Base-by-base conservation (phyloP, 2,888 invertebrate species). In the Melikaiella ostensackeni region DNA sequence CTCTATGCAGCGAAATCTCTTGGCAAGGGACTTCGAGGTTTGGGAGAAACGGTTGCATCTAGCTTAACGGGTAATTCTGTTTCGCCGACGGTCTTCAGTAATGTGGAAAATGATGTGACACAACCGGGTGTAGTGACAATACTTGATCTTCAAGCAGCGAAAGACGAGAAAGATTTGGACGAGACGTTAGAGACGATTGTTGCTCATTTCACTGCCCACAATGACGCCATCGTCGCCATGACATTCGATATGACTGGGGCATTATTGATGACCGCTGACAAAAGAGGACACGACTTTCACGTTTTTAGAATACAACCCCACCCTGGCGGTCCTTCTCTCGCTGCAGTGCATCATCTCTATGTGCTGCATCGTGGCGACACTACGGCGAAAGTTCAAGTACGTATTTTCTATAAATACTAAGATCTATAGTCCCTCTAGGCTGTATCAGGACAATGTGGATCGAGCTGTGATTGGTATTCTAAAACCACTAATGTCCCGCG, bases 351-450 rank as follows among this genome's bases (percentile, higher is more conserved):
- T 90, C 99, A 99, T 92, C 93, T 99, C 59, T 99, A 99, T 90
- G 96, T 98, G 46, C 92, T 99, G 81, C 98, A 98, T 91, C 93
- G 99, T 61, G 99, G 99, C 6, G 99, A 98, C 88, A 99, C 99
- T 0, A 97, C 97, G 63, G 98, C 99, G 74, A 97, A 96, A 94
- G 98, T 98, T 76, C 96, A 96, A 92, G 94, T 94, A 82, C 27
- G 73, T 24, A 42, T 46, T 66, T 42, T 42, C 42, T 42, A 42
- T 3, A 16, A 13, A 16, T 42, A 7, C 33, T 7, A 33, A 7
- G 7, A 33, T 33, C 33, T 7, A 5, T 5, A 33, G 7, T 7
- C 30, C 30, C 4, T 30, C 30, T n/a, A 30, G 30, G 4, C 2
- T 3, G 2, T 3, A 30, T 30, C 30, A 3, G 2, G 4, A 30